phyloP scores from a whole-genome alignment of 64 coral and sea anemone species.

The Cladopsammia gracilis region DNA sequence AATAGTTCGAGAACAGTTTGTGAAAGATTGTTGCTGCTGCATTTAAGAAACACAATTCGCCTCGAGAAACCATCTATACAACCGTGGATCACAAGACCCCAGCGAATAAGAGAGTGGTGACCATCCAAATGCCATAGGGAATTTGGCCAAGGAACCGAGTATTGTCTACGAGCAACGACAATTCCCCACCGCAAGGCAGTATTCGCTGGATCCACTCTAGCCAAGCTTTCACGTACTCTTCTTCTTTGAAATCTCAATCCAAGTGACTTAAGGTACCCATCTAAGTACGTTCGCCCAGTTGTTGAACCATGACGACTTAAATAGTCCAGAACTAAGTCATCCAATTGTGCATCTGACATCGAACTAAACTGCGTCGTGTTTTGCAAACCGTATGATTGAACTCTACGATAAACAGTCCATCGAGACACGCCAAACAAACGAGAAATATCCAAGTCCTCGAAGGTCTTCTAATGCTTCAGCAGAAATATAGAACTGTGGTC shows the following conservation, averaged over 20 bases:
- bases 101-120: not conserved
- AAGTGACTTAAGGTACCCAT: constrained; percentile 14
- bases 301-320: not conserved
- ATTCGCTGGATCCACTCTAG: constrained; percentile 27
- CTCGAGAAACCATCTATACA: not conserved
- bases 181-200: constrained; percentile 11
- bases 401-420: not conserved
- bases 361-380: not conserved
- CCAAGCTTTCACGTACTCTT: constrained; percentile 26
- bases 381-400: constrained; percentile 1
- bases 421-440: not conserved
- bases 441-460: constrained; percentile 1
- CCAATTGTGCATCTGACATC: not conserved
- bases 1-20: constrained; percentile 44
- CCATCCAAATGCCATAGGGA: constrained; percentile 10
- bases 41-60: constrained; percentile 25
- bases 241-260: constrained; percentile 37
- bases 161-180: not conserved
- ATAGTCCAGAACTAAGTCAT: not conserved
- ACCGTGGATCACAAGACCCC: not conserved
- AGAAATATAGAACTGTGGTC: constrained; percentile 3
- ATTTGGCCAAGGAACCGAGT: not conserved
- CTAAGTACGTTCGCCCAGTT: not conserved
- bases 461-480: not conserved
- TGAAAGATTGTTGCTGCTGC: constrained; percentile 46